Conservation (phyloP, 2,113 vertebrate species). For the Cepphus grylle region DNA sequence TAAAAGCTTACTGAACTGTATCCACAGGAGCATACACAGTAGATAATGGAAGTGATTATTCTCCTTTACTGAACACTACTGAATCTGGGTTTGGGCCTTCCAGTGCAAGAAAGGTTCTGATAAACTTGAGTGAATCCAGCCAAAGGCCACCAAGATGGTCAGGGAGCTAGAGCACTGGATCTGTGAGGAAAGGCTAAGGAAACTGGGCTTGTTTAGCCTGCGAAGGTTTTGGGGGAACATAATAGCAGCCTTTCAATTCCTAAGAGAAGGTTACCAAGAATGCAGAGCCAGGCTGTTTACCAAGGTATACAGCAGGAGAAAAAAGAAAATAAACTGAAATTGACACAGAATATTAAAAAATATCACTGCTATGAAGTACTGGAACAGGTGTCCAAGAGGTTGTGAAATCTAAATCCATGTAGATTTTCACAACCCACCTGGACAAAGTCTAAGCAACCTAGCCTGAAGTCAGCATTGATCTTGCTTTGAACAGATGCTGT, state of each 20-base stretch:
- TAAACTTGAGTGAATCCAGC: not conserved
- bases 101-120: not conserved
- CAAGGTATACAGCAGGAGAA: not conserved
- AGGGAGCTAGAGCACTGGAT: not conserved
- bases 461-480: not conserved
- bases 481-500: not conserved
- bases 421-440: not conserved
- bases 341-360: not conserved
- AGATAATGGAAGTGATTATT: not conserved
- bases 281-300: not conserved
- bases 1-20: not conserved
- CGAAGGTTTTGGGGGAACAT: not conserved
- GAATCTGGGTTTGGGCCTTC: not conserved
- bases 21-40: not conserved
- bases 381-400: not conserved
- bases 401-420: not conserved
- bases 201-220: not conserved
- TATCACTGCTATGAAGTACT: not conserved
- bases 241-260: not conserved
- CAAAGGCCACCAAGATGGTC: not conserved
- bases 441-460: not conserved
- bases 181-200: not conserved
- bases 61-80: not conserved
- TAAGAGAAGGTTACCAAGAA: not conserved
- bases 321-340: not conserved